A percentile compares a stretch with the other conserved stretches of the same genome.
These are phyloP conservation scores for Drosophila mimetica DNA, from an alignment of 2,888 invertebrate species.

Conservation along the genomic window DNA sequence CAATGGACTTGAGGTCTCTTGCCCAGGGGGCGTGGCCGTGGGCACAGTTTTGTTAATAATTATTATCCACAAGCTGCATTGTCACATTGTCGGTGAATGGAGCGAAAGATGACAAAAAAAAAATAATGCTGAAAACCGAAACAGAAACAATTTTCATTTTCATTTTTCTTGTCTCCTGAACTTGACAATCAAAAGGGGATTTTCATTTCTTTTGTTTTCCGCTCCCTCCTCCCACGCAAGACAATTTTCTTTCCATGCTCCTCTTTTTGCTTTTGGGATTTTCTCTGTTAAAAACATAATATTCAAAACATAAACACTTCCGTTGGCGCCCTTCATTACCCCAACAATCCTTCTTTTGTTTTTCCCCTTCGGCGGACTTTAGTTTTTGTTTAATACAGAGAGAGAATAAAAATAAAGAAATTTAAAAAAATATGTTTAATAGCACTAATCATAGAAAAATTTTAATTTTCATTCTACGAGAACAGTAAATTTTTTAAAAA, in stretches of 20 bases:
- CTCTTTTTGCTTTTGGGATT: slow-evolving; percentile 33
- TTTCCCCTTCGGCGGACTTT: slow-evolving; percentile 5
- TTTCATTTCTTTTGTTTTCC: slow-evolving; percentile 55
- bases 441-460: too few relatives aligned
- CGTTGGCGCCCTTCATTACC: slow-evolving; percentile 51
- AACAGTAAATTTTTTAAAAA: too few relatives aligned
- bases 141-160: slow-evolving; percentile 44
- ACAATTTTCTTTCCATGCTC: slow-evolving; percentile 21
- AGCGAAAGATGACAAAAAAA: slow-evolving; percentile 20
- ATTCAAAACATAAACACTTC: slow-evolving; percentile 72
- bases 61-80: slow-evolving; percentile 57
- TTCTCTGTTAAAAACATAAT: slow-evolving; percentile 48
- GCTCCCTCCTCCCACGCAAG: slow-evolving; percentile 22
- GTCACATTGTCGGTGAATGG: slow-evolving; percentile 43
- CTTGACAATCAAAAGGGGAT: slow-evolving; percentile 76
- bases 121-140: slow-evolving; percentile 6
- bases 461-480: too few relatives aligned
- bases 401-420: not conserved
- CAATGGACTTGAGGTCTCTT: slow-evolving; percentile 30
- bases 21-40: slow-evolving; percentile 43
- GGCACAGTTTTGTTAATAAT: slow-evolving; percentile 64
- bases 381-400: not conserved
- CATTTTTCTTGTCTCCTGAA: slow-evolving; percentile 55
- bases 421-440: not conserved
- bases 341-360: slow-evolving; percentile 24